Percentiles rank a stretch among this genome's conserved stretches.
These are phyloP conservation scores for Euzetes globulus DNA, from an alignment of 2,888 invertebrate genomes.

Conservation along the genomic window DNA sequence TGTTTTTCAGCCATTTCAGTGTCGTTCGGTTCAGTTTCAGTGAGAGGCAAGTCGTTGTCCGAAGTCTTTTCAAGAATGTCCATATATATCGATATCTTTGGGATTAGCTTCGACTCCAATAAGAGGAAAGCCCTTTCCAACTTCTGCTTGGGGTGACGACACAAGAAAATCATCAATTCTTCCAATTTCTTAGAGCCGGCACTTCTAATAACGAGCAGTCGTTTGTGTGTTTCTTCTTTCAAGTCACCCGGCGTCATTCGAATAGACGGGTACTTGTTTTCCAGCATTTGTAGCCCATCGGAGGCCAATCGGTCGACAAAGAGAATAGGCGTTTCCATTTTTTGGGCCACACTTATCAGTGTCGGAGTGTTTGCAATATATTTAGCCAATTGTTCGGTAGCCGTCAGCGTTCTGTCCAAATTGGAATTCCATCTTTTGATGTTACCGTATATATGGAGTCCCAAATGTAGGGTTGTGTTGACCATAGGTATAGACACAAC, in stretches of 20 bases:
- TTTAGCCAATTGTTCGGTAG: neutral
- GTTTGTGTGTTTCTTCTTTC: neutral
- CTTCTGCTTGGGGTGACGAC: neutral
- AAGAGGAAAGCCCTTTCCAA: neutral
- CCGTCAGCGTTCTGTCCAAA: neutral
- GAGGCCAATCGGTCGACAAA: neutral
- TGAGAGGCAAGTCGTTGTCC: neutral
- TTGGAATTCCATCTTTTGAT: neutral
- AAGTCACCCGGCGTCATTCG: neutral
- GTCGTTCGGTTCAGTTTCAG: neutral
- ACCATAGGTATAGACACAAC: neutral
- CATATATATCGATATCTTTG: neutral
- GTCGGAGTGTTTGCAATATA: neutral
- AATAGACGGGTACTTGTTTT: neutral
- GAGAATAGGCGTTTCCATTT: neutral
- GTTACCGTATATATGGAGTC: neutral
- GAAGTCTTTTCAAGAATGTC: neutral
- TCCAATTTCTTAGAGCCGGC: neutral
- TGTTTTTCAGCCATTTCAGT: neutral
- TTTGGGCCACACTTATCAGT: neutral
- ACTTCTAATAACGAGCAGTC: neutral
- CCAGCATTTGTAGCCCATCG: neutral
- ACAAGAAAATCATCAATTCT: neutral
- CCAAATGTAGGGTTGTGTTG: neutral
- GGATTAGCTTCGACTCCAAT: neutral